Evolutionary conservation across 2,797 vertebrate genomes (phyloP), one percentile per base, ranked within the genome.

Genomic region (Syncerus caffer): DNA sequence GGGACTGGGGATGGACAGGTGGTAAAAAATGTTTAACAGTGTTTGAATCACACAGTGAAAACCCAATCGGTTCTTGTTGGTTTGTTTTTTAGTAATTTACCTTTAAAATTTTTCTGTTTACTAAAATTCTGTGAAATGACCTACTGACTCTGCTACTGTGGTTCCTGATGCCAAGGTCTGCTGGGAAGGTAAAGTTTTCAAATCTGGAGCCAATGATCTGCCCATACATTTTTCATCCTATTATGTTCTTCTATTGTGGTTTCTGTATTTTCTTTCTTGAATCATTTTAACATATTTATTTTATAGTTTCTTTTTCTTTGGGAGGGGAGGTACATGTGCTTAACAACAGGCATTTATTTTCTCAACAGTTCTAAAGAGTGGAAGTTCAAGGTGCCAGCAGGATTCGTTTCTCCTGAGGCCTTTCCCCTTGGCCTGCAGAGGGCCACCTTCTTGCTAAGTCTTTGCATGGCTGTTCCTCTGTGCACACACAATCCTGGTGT

Each of bases 251-350:
- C 85, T 14, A 67, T 57, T 89, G 83, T 29, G 29, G 38, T 86
- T 96, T 88, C 31, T 89, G 60, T 64, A 50, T 89, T 87, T 96
- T 95, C 51, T 84, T n/a, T 93, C 27, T 79, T 67, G 25, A 86
- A 85, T 86, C 27, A 86, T 71, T 92, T 89, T 78, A 95, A 55
- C 9, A 71, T 78, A 85, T 64, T 86, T 84, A 84, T 57, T 92
- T 95, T 58, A 85, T 14, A 94, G 67, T 51, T 92, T 96, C 38
- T 84, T 88, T 51, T 95, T 74, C 67, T 74, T 45, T 34, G 4
- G 29, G 31, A 71, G 21, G 11, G 42, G 16, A n/a, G 31, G 34
- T 79, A 47, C 16, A 25, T 4, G 15, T 34, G 74, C 89, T 50
- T 84, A 62, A 80, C 21, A 82, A 82, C 51, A 25, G n/a, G 12